A percentile compares a stretch with the other conserved stretches of the same genome.
These are phyloP conservation scores for Brachypodius melanocephalos DNA, from an alignment of 2,113 vertebrate genomes.

Conservation along the genomic window DNA sequence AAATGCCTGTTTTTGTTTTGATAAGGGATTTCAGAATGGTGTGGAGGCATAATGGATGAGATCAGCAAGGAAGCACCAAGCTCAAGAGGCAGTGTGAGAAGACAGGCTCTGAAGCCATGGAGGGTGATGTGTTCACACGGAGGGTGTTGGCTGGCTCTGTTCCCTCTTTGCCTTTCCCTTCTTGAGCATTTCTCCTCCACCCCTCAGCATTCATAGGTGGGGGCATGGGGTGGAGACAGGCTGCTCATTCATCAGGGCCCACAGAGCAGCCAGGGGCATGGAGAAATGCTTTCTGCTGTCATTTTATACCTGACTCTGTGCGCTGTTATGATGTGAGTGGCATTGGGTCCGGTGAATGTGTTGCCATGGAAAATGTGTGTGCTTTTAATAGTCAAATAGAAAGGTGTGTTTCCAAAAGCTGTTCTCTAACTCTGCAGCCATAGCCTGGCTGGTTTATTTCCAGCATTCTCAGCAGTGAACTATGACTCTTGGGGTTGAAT, in stretches of 20 bases:
- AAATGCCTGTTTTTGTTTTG: slow-evolving; percentile 29
- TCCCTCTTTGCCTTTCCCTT: not conserved
- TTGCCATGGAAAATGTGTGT: not conserved
- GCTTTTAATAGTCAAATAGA: not conserved
- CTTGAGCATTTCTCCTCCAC: not conserved
- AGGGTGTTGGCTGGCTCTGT: not conserved
- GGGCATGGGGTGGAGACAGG: accelerated
- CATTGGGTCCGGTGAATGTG: not conserved
- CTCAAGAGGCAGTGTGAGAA: not conserved
- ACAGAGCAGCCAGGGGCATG: accelerated
- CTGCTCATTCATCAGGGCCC: not conserved
- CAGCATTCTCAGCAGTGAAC: not conserved
- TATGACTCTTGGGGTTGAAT: not conserved
- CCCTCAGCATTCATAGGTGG: not conserved
- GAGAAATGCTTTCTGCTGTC: not conserved
- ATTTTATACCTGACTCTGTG: not conserved
- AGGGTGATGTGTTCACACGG: accelerated
- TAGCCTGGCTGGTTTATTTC: not conserved
- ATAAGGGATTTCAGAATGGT: slow-evolving; percentile 5
- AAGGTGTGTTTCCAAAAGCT: not conserved
- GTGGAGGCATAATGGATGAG: not conserved
- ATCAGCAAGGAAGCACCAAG: not conserved
- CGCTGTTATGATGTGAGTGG: not conserved
- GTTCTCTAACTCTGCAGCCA: not conserved
- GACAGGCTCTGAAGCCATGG: not conserved